Evolutionary conservation across 1,140 invertebrate species (phyloP), one percentile per base, ranked within the genome.

Genomic region (Trachymyrmex septentrionalis): DNA sequence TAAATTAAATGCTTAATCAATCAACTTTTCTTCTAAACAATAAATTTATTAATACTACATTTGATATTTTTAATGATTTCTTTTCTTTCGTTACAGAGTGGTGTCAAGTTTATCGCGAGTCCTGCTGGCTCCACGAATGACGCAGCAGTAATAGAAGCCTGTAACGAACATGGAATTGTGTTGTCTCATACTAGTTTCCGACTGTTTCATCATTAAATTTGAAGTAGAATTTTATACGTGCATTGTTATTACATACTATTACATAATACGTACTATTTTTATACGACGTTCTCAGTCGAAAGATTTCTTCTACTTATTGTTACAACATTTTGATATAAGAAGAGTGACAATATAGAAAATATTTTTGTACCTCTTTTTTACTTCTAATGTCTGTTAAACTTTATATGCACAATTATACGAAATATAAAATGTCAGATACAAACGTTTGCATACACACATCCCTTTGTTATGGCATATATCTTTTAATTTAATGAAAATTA

Each of bases 91-190:
- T 95, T 96, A 57, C 96, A 99, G 99, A 99, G 98, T 95, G 99
- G 99, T 38, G 99, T 99, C 27, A 96, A 97, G 67, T 99, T 97
- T 94, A 98, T 99, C 77, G 98, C 97, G 30, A 98, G 98, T 95
- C 99, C 99, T 10, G 96, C 97, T 0, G 99, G 99, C 14, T 99
- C 99, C 6, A 99, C 97, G 63, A 99, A 99, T 92, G 99, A 99
- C 94, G 96, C 96, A 55, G 97, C 96, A 87, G 98, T 99, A n/a
- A 98, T 99, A 86, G 95, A 97, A 73, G 99, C 99, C 16, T 99
- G 99, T 94, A 97, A 99, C 93, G 97, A 99, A 88, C 98, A 99
- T 92, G 97, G 97, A 44, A 99, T 99, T 82, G 96, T 97, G 1
- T 94, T 99, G 90, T 97, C 97, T 57, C 98, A 99, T 92, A 99